Base-by-base conservation (phyloP, 2,888 invertebrate genomes). In the Eulithis prunata region DNA sequence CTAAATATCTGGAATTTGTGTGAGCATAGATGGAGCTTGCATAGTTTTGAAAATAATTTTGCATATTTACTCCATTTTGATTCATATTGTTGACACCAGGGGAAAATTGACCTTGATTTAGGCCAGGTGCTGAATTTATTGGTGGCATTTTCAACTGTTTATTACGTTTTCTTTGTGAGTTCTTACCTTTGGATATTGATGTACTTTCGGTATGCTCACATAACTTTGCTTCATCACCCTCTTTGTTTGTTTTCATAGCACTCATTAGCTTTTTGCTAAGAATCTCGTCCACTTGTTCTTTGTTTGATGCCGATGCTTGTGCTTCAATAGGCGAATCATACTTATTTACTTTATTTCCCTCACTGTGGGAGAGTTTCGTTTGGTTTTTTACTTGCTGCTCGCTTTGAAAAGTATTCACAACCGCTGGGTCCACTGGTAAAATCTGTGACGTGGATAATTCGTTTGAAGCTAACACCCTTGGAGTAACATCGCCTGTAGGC, bases 1-100 rank as follows among this genome's bases (percentile, higher is more conserved):
- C 89, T 59, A 90, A 75, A 75, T 91, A 90, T 51, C 86, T 86
- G 5, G 89, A 78, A 76, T 79, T 87, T n/a, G 82, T 76, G 68
- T 73, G 79, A 45, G 83, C 83, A 81, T 89, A 88, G 68, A 86
- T 69, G 8, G 88, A 87, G 53, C 83, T 80, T 62, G 84, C 78
- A 66, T 88, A 85, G 45, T 78, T 81, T 36, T 77, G 67, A 72
- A 88, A 87, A 65, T 85, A 77, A 21, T 90, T 85, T 54, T 89
- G 85, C 28, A 88, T 75, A n/a, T 84, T 78, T 12, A 70, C 67
- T 52, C 79, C 76, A 64, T 76, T 79, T 43, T 72, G 75, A 41
- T 57, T 4, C 21, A 57, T 43, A 46, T 43, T 62, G 12, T 54
- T 41, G 14, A 54, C 52, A 10, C 56, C 58, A 58, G 68, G 61